A percentile compares a stretch with the other conserved stretches of the same genome.
Evolutionary conservation across 2,113 vertebrate species (phyloP).

Genomic region (Alosa alosa): DNA sequence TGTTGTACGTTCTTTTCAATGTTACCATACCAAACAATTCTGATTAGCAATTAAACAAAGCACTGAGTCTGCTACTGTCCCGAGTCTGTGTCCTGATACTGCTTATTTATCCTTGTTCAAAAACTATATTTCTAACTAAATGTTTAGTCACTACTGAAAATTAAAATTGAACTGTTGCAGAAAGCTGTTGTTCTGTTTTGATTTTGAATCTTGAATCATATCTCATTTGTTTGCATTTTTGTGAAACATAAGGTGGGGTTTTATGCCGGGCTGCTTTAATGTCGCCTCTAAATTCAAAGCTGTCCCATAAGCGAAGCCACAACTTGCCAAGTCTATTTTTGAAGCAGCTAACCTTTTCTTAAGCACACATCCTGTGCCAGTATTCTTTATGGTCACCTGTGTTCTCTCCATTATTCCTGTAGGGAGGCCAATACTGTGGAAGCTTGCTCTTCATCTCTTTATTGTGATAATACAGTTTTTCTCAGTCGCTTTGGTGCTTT

Average conservation of each 20-base stretch:
- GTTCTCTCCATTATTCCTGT: not conserved
- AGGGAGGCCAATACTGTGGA: not conserved
- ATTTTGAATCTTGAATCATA: not conserved
- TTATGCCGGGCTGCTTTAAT: not conserved
- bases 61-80: not conserved
- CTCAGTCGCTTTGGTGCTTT: no score
- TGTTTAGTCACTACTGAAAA: not conserved
- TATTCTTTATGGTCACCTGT: not conserved
- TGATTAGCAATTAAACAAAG: not conserved
- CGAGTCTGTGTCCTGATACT: not conserved
- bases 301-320: not conserved
- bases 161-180: not conserved
- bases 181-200: not conserved
- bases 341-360: not conserved
- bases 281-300: not conserved
- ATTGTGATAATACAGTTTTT: not conserved
- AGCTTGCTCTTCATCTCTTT: not conserved
- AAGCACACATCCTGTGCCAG: not conserved
- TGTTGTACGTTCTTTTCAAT: not conserved
- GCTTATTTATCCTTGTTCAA: not conserved
- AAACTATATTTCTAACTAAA: not conserved
- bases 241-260: not conserved
- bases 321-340: not conserved
- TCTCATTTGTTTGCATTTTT: not conserved
- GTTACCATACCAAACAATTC: not conserved